Base-by-base conservation (phyloP, 2,113 vertebrate species). In the Shinisaurus crocodilurus region DNA sequence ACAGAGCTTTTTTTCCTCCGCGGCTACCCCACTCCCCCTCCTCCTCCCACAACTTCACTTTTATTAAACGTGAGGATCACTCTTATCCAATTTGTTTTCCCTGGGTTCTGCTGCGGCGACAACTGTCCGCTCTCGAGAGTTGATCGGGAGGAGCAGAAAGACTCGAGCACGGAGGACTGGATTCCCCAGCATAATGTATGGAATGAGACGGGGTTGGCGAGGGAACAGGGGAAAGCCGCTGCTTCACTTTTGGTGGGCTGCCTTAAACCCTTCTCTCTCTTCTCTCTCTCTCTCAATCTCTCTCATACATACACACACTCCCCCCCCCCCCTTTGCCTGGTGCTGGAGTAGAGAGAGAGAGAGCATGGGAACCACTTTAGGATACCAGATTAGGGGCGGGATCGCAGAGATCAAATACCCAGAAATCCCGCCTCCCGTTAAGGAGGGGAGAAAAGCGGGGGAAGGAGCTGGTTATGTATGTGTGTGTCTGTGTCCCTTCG, bases 131-230 rank as follows among this genome's bases (percentile, higher is more conserved):
- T 88, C 91, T 77, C 91, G 89, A 86, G 89, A 77, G 57, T 57
- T 25, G 87, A 63, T 48, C 88, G 88, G 89, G 67, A 91, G 50
- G 85, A 85, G 90, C 77, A 84, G 86, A 54, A 67, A 34, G 85
- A 69, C 63, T 82, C 90, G 93, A 77, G 92, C 93, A 43, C 94
- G 13, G 89, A 93, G 93, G 92, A 92, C 93, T 93, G 89, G 92
- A 89, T 82, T 82, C 72, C 81, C 95, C 93, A 89, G 93, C 93
- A 94, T 94, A 91, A 88, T 95, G 96, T 88, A 89, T 90, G 85
- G 80, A 90, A 90, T 91, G 93, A 63, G 60, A 63, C 60, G 93
- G 92, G 91, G 89, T 60, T 90, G 82, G 88, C 91, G 48, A 83
- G 69, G 34, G 82, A 75, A n/a, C 82, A 77, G 89, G 88, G 88